Percentiles rank a stretch among this genome's conserved stretches.
These are phyloP conservation scores for Hartigia nigra DNA, from an alignment of 2,888 invertebrate genomes.

Conservation along the genomic window DNA sequence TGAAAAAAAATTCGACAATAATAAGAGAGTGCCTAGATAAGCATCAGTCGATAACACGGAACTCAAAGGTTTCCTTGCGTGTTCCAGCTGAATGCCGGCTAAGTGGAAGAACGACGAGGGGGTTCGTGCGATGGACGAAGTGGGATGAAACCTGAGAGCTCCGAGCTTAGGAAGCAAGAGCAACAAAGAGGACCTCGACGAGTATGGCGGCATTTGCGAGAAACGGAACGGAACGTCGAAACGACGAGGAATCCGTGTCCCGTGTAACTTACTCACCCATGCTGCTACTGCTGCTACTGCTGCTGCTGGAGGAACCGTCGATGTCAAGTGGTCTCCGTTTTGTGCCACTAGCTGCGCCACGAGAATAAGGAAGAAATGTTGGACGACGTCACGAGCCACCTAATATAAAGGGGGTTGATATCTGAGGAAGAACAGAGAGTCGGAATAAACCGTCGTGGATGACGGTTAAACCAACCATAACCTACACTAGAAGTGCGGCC, in stretches of 20 bases:
- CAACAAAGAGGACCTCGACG: neutral
- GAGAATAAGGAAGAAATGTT: neutral
- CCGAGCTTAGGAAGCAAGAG: neutral
- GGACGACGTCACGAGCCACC: neutral
- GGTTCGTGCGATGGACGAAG: constrained; percentile 24
- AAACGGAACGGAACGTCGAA: neutral
- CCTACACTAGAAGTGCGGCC: constrained; percentile 12
- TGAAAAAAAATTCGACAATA: neutral
- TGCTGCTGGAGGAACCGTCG: neutral
- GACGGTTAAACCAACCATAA: constrained; percentile 16
- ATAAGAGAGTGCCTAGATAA: neutral
- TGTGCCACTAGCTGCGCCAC: neutral
- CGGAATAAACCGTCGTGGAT: constrained; percentile 4
- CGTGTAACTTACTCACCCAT: neutral
- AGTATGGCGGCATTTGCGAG: neutral
- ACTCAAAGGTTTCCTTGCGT: constrained; percentile 12
- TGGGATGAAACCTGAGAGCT: constrained; percentile 27
- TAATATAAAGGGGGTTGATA: neutral
- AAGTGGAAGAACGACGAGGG: constrained; percentile 29
- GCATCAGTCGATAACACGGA: neutral
- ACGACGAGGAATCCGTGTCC: neutral
- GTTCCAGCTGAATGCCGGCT: constrained; percentile 47
- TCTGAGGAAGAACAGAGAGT: neutral
- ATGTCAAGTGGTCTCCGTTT: neutral
- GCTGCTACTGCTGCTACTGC: neutral